Conservation (phyloP, 1,140 invertebrate species). For the Maniola jurtina region DNA sequence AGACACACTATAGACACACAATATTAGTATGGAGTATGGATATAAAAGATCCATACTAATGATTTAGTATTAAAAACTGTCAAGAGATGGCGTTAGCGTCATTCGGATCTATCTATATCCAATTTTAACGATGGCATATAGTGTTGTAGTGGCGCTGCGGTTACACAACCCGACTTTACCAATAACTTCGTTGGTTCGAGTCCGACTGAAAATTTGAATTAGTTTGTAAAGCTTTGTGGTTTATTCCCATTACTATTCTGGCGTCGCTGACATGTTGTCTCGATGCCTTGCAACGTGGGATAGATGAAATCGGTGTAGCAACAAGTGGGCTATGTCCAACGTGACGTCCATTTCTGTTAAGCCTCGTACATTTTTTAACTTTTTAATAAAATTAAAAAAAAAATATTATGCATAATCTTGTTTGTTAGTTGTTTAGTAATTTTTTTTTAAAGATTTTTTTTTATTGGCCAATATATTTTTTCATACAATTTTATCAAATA, state of each 20-base stretch:
- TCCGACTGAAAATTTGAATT: slow-evolving; percentile 9
- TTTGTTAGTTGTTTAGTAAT: too few relatives aligned
- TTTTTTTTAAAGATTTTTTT: too few relatives aligned
- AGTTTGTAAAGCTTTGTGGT: not conserved
- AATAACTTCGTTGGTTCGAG: slow-evolving; percentile 19
- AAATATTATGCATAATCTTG: too few relatives aligned
- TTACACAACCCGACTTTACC: not conserved
- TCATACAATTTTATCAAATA: too few relatives aligned
- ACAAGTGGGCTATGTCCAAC: slow-evolving; percentile 61
- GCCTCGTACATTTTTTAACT: slow-evolving; percentile 51
- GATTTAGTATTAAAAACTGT: not conserved
- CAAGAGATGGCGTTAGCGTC: not conserved
- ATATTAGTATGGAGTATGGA: too few relatives aligned
- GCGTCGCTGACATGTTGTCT: slow-evolving; percentile 39
- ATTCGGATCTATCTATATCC: too few relatives aligned
- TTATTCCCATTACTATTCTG: slow-evolving; percentile 50
- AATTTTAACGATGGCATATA: not conserved
- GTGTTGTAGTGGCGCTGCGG: not conserved
- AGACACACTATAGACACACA: too few relatives aligned
- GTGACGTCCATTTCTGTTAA: slow-evolving; percentile 65
- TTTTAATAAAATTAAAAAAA: slow-evolving; percentile 1
- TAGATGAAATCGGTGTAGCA: slow-evolving; percentile 62
- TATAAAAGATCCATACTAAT: not conserved
- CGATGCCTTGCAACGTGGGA: slow-evolving; percentile 54
- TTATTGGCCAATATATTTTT: too few relatives aligned